Evolutionary conservation across 2,797 vertebrate species (phyloP).

Genomic region (Taeniopygia guttata): DNA sequence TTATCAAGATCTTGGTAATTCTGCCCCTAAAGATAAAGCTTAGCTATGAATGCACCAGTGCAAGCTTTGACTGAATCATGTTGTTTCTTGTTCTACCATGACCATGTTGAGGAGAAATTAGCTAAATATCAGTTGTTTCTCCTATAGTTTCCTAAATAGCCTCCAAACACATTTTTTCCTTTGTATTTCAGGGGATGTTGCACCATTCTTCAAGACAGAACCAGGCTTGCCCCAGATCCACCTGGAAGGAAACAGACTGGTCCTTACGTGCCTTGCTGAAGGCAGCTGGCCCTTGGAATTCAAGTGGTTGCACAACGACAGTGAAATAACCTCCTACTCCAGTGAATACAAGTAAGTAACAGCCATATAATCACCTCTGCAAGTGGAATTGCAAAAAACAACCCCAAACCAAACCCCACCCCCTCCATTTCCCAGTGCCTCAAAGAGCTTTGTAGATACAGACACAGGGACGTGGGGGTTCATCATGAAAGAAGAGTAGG

Average conservation of each 20-base stretch:
- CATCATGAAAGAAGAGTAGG: not conserved
- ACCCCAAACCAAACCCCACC: not conserved
- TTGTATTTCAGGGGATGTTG: conserved; percentile 78
- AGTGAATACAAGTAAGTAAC: conserved; percentile 82
- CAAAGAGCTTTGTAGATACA: not conserved
- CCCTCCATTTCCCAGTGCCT: not conserved
- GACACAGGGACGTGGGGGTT: fast-evolving
- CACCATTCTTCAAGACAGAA: conserved; percentile 86
- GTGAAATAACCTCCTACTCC: conserved; percentile 80
- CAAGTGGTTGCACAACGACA: conserved; percentile 80
- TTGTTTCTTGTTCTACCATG: not conserved
- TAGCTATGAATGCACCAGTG: not conserved
- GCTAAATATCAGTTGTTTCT: not conserved
- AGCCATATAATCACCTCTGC: not conserved
- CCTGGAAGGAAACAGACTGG: conserved; percentile 83
- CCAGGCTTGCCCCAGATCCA: conserved; percentile 81
- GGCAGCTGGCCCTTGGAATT: conserved; percentile 90
- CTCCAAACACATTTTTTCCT: not conserved
- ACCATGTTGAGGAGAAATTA: not conserved
- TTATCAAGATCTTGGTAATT: not conserved
- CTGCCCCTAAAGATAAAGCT: not conserved
- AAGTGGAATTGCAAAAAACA: not conserved
- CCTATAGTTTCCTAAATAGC: not conserved
- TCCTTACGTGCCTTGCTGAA: conserved; percentile 85
- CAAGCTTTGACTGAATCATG: not conserved